Base-by-base conservation (phyloP, 2,888 invertebrate species). In the Dioctria linearis region DNA sequence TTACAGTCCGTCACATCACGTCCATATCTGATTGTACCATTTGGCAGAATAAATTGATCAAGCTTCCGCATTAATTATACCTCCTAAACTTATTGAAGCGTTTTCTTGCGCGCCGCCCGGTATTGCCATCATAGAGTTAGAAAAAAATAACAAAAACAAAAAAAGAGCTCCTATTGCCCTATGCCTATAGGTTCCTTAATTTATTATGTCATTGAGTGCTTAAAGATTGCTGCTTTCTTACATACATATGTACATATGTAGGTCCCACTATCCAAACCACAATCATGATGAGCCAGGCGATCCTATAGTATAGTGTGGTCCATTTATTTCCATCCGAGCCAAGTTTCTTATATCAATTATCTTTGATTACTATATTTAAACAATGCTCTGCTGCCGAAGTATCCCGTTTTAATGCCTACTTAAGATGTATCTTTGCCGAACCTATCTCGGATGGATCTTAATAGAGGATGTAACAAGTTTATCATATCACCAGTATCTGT, bases 321-420 rank as follows among this genome's bases (percentile, higher is more conserved):
- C 71, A 71, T 11, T 39, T 8, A 61, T n/a, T 46, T 46, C 8
- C 13, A 61, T 25, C 9, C 9, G 66, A 39, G 69, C 51, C 37
- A 13, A 39, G 37, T 39, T 39, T 54, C 54, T 54, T 71, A 51
- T 71, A 71, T 71, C 71, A 71, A 71, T 71, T 71, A 71, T 71
- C 71, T 71, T 46, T 71, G 71, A 71, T 71, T 71, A 51, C 71
- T 71, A 71, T 71, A 51, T 71, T 71, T 71, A 71, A 51, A 71
- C 71, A 71, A 71, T 71, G 71, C 71, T 25, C 25, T 71, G 71
- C 71, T 40, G 71, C 46, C 40, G 71, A n/a, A 71, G 39, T 54
- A 51, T 71, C 71, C 71, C 71, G 71, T 71, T 71, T 71, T 71
- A 71, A 71, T 51, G 71, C 71, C 71, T 71, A 39, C 71, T 71